Percentiles rank a stretch among this genome's conserved stretches.
Conservation (phyloP, 2,113 vertebrate species). For the Petrocephalus zakoni region DNA sequence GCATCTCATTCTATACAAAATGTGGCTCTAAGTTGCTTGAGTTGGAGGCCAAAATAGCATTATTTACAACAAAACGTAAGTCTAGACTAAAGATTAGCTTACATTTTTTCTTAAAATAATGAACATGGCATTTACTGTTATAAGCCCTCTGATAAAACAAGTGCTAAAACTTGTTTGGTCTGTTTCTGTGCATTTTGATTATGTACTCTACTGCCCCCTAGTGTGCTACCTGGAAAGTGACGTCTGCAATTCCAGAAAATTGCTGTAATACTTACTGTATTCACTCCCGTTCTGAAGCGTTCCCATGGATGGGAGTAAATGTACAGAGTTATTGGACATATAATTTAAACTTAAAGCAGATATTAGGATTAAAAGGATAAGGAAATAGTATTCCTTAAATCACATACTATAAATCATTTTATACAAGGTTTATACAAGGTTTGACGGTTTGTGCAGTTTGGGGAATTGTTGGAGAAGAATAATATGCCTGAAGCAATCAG, state of each 20-base stretch:
- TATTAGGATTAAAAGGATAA: not conserved
- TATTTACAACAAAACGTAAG: not conserved
- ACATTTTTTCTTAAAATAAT: not conserved
- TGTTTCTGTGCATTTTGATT: not conserved
- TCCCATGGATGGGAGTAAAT: not conserved
- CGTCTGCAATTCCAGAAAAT: not conserved
- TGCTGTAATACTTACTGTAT: not conserved
- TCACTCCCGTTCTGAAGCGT: not conserved
- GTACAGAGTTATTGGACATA: not conserved
- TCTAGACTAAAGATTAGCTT: not conserved
- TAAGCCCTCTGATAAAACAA: not conserved
- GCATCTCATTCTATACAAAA: not conserved
- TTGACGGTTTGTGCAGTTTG: not conserved
- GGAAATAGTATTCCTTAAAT: not conserved
- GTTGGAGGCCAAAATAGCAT: not conserved
- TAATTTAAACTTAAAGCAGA: too few species aligned
- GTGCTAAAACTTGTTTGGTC: not conserved
- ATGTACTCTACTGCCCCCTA: conserved; percentile 1
- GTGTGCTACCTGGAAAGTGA: not conserved
- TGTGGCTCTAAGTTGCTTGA: not conserved
- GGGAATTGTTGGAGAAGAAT: not conserved
- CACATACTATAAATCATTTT: not conserved
- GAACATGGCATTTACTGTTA: not conserved
- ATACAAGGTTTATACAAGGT: not conserved
- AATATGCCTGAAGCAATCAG: not conserved